phyloP scores from a whole-genome alignment of 2,113 vertebrate genomes.

The Perca fluviatilis region DNA sequence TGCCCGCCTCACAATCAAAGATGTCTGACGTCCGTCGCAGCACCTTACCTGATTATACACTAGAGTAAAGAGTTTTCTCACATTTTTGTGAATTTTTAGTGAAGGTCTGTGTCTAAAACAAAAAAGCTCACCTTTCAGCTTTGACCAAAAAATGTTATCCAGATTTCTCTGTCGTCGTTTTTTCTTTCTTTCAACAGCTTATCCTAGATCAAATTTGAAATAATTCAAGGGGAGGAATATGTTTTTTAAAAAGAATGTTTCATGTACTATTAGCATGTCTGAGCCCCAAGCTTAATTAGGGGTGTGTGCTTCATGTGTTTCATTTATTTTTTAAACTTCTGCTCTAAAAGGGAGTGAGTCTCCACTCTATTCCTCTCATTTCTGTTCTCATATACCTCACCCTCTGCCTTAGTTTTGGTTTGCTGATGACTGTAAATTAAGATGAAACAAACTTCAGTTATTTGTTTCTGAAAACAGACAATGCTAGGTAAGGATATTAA shows the following conservation, averaged over 20 bases:
- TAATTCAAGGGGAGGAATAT: conserved; percentile 62
- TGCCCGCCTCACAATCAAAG: conserved; percentile 22
- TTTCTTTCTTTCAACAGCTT: conserved; percentile 39
- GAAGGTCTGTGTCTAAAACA: conserved; percentile 47
- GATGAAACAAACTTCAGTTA: conserved; percentile 83
- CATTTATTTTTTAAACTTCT: conserved; percentile 68
- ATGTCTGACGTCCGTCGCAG: conserved; percentile 43
- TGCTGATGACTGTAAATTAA: conserved; percentile 85
- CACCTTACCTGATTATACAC: conserved; percentile 57
- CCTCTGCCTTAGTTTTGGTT: conserved; percentile 87
- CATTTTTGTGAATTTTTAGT: conserved; percentile 5
- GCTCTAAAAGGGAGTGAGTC: conserved; percentile 73
- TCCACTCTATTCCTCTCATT: conserved; percentile 73
- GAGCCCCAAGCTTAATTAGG: conserved; percentile 50
- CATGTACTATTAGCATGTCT: conserved; percentile 55
- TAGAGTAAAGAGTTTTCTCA: neutral
- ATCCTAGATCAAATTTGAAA: conserved; percentile 50
- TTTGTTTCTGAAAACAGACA: conserved; percentile 84
- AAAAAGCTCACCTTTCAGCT: conserved; percentile 67
- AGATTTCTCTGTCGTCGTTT: conserved; percentile 41
- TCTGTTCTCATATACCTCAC: conserved; percentile 89
- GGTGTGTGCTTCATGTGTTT: conserved; percentile 52
- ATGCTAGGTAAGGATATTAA: conserved; percentile 79
- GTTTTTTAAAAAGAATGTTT: conserved; percentile 10
- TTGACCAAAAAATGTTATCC: conserved; percentile 72